Evolutionary conservation across 2,113 vertebrate genomes (phyloP).

Genomic region (Vanacampus margaritifer): DNA sequence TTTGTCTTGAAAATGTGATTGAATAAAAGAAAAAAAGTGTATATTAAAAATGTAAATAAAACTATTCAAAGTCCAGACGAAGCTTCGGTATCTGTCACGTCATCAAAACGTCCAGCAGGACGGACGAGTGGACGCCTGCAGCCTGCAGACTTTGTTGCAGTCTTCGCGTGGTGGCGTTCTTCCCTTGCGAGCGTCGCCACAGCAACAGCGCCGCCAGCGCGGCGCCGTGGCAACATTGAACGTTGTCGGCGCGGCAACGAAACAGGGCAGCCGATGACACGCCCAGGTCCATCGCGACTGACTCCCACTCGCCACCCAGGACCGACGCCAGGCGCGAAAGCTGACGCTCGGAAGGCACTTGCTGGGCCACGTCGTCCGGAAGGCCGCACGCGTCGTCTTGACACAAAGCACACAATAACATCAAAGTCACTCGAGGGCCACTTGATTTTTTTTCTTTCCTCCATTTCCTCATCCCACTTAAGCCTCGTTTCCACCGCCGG

Average conservation of each 20-base stretch:
- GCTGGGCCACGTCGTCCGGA: conserved; percentile 62
- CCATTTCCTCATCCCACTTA: background rate
- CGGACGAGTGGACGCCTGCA: conserved; percentile 73
- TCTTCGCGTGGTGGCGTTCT: conserved; percentile 75
- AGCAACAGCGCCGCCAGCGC: conserved; percentile 80
- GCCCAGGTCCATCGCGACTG: conserved; percentile 80
- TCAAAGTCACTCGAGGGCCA: background rate
- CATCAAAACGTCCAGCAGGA: conserved; percentile 66
- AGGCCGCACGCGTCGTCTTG: conserved; percentile 29
- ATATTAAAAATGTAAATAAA: background rate
- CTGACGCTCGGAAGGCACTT: conserved; percentile 80
- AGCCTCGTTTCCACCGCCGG: no score
- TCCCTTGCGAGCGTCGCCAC: conserved; percentile 81
- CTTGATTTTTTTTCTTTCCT: background rate
- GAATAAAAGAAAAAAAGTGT: no score
- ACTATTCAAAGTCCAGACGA: background rate
- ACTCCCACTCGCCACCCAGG: conserved; percentile 84
- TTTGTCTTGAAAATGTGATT: background rate
- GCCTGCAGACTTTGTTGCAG: conserved; percentile 72
- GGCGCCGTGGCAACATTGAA: conserved; percentile 77
- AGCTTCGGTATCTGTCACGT: background rate
- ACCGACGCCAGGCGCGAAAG: conserved; percentile 78
- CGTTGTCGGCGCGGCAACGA: conserved; percentile 82
- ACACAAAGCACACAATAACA: background rate
- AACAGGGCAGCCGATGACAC: conserved; percentile 78